Evolutionary conservation across 1,140 invertebrate species (phyloP).

Genomic region (Trypoxylus dichotomus): DNA sequence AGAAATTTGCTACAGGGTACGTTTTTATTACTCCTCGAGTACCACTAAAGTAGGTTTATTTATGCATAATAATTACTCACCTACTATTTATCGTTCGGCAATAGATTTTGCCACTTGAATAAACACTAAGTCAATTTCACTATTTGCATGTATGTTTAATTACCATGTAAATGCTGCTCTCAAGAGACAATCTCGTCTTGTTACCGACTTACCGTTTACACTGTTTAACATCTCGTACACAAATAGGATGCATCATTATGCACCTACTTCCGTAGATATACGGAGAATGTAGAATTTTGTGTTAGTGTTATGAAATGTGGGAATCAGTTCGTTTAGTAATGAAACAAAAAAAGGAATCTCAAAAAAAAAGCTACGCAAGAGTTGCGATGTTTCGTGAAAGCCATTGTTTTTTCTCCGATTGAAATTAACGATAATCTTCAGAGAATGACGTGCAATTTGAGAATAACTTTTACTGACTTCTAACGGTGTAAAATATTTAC

Average conservation of each 20-base stretch:
- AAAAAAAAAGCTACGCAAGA: neutral
- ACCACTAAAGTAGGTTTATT: neutral
- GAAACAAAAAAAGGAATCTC: neutral
- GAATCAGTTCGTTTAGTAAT: neutral
- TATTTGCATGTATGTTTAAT: no score
- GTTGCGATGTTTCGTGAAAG: neutral
- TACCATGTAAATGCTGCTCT: no score
- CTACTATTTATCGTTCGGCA: neutral
- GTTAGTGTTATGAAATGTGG: conserved; percentile 10
- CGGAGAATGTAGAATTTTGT: conserved; percentile 10
- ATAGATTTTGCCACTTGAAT: no score
- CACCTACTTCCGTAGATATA: neutral
- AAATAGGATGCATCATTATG: neutral
- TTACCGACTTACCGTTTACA: no score
- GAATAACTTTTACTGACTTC: neutral
- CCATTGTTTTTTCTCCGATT: neutral
- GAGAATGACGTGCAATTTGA: neutral
- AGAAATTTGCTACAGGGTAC: neutral
- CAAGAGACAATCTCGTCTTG: no score
- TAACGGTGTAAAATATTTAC: no score
- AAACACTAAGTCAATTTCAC: no score
- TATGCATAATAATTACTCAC: neutral
- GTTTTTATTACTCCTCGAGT: neutral
- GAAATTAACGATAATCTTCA: neutral
- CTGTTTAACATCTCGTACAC: no score